Evolutionary conservation across 2,888 invertebrate species (phyloP).

Genomic region (Ormyrus pomaceus): DNA sequence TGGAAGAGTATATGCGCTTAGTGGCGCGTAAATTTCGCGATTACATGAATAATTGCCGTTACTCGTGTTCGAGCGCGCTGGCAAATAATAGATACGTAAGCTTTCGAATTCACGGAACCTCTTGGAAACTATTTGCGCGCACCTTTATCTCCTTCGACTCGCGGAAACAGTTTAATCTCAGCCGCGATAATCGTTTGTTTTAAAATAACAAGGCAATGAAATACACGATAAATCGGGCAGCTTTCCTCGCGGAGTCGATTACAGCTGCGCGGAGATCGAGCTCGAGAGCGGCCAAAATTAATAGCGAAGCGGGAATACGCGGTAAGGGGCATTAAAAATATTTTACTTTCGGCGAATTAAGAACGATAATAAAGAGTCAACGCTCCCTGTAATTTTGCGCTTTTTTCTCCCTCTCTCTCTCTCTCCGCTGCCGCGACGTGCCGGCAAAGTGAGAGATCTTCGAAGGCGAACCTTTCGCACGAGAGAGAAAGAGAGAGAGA

Average conservation of each 20-base stretch:
- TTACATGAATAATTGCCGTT: slow-evolving; percentile 23
- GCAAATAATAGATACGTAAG: not conserved
- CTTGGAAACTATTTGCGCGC: too few species aligned
- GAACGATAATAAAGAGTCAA: slow-evolving; percentile 12
- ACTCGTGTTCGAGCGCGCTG: not conserved
- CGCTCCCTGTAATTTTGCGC: not conserved
- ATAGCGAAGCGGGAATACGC: too few species aligned
- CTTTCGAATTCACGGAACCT: not conserved
- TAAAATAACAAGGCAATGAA: too few species aligned
- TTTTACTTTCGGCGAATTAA: slow-evolving; percentile 21
- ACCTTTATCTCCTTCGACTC: too few species aligned
- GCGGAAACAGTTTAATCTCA: too few species aligned
- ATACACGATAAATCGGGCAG: too few species aligned
- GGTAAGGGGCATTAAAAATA: not conserved
- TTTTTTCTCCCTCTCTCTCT: slow-evolving; percentile 12
- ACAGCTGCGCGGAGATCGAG: too few species aligned
- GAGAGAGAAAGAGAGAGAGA: slow-evolving; percentile 1
- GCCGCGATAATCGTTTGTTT: too few species aligned
- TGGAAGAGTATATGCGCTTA: not conserved
- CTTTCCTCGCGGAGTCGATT: too few species aligned
- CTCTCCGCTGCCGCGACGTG: not conserved
- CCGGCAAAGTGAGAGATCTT: slow-evolving; percentile 48
- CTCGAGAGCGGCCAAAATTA: too few species aligned
- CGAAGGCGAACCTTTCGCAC: slow-evolving; percentile 27
- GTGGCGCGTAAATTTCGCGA: slow-evolving; percentile 18